Conservation (phyloP, 2,113 vertebrate species). For the Phoxinus phoxinus region DNA sequence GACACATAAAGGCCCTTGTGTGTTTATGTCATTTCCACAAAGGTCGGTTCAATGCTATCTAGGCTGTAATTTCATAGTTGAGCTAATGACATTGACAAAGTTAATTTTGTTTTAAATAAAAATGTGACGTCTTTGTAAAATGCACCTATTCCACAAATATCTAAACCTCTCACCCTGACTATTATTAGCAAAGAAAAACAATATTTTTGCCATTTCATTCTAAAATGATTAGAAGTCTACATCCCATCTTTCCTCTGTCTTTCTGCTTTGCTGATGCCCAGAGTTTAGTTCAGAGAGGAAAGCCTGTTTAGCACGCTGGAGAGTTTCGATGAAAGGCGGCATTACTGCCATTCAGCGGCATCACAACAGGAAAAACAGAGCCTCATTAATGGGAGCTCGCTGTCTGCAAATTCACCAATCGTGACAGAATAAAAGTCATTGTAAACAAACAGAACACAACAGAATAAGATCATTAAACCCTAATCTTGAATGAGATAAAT, state of each 20-base stretch:
- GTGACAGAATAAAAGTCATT: not conserved
- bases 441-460: not conserved
- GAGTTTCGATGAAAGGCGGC: constrained; percentile 76
- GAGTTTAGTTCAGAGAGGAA: constrained; percentile 77
- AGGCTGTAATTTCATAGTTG: no score
- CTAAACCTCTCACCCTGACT: not conserved
- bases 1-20: no score
- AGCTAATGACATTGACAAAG: no score
- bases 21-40: no score
- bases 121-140: not conserved
- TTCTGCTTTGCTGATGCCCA: constrained; percentile 79
- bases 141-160: not conserved
- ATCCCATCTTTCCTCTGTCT: constrained; percentile 56
- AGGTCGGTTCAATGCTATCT: no score
- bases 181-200: not conserved
- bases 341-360: constrained; percentile 55
- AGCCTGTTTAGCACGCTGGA: constrained; percentile 79
- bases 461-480: not conserved
- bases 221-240: constrained; percentile 54
- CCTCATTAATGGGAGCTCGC: not conserved
- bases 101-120: not conserved
- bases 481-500: not conserved
- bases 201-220: constrained; percentile 18
- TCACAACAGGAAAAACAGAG: constrained; percentile 66
- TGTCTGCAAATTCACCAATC: not conserved